Base-by-base conservation (phyloP, 2,113 vertebrate genomes). In the Lasiurus borealis region DNA sequence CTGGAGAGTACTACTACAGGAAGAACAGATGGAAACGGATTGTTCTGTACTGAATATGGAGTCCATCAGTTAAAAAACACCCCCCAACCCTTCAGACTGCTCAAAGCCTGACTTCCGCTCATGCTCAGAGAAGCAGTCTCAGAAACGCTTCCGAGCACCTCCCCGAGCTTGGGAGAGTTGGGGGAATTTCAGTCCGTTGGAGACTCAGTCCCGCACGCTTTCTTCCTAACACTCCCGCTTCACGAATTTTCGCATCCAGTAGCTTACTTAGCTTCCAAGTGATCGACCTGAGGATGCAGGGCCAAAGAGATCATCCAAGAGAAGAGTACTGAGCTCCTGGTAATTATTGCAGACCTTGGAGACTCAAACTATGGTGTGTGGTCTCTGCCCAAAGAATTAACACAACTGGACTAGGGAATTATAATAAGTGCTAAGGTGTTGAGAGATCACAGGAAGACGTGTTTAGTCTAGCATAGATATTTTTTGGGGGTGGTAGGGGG, bases 81-180 rank as follows among this genome's bases (percentile, higher is more conserved):
- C 50, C 31, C 50, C 31, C 31, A 21, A 23, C 18, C 16, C 64
- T 2, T 21, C 62, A 36, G 23, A 82, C 5, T 5, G 52, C 85
- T 27, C 34, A 27, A 19, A 78, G 72, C 29, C 44, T 40, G 29
- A 95, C 88, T 97, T 97, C 97, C 94, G 95, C 71, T 92, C 95
- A 93, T 97, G 96, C 96, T 94, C 95, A 93, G 90, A 92, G 34
- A 86, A 36, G 34, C 44, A 64, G 40, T 81, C 50, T 46, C 50
- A 21, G 92, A 86, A 77, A 94, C 34, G 7, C 27, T 57, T 50
- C 69, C 14, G 34, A 40, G 15, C 46, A 34, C 52, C 5, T 62
- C 68, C 16, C n/a, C 57, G 57, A 73, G 89, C 50, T 71, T 19
- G 44, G 23, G 52, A 40, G 5, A 40, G 23, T 6, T 21, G 31